Evolutionary conservation across 2,113 vertebrate genomes (phyloP).

Genomic region (Calypte anna): DNA sequence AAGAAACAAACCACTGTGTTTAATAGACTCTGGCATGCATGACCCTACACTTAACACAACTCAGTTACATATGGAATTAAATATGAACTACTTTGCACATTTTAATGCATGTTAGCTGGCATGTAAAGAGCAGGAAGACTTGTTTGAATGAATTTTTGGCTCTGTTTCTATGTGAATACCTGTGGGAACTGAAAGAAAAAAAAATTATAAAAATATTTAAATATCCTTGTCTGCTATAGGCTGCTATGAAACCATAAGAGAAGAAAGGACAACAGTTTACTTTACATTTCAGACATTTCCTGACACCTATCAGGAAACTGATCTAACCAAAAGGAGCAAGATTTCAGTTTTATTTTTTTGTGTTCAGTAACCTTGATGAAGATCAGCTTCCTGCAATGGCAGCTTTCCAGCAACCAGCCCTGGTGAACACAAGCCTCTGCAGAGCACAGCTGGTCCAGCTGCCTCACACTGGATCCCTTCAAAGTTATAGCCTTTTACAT

Average conservation of each 20-base stretch:
- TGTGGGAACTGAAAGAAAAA: background rate
- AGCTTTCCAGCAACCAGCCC: background rate
- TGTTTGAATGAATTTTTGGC: background rate
- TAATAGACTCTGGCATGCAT: background rate
- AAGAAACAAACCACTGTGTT: background rate
- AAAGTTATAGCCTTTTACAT: background rate
- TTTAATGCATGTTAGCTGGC: background rate
- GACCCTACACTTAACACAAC: background rate
- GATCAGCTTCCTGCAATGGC: background rate
- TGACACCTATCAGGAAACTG: constrained; percentile 34
- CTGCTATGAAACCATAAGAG: background rate
- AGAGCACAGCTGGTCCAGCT: background rate
- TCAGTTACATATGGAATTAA: background rate
- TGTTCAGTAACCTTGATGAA: background rate
- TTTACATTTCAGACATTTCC: constrained; percentile 48
- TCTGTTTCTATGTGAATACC: background rate
- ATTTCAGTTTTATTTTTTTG: background rate
- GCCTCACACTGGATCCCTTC: background rate
- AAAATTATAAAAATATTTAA: constrained; percentile 23
- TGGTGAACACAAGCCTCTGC: background rate
- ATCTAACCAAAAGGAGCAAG: constrained; percentile 13
- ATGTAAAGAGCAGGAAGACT: background rate
- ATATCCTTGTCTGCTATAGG: background rate
- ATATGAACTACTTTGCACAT: background rate
- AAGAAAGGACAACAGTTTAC: constrained; percentile 11